These are phyloP conservation scores for Branchinecta lynchi DNA, from an alignment of 1,140 invertebrate genomes.

Conservation along the genomic window DNA sequence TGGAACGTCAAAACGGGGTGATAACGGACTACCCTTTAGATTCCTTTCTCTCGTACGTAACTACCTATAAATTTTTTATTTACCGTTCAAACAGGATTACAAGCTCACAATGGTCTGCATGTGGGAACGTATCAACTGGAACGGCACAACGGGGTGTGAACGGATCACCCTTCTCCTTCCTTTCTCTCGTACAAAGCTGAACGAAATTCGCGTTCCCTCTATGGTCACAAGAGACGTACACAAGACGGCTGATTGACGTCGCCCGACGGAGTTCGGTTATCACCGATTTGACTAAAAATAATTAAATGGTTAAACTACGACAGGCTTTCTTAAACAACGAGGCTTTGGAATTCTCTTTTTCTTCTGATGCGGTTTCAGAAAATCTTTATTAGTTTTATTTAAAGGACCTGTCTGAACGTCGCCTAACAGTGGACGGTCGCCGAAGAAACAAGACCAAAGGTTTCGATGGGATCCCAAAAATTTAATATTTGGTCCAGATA, in stretches of 20 bases:
- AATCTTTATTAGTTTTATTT: no score
- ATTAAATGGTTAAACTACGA: slow-evolving; percentile 16
- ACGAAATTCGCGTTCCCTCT: slow-evolving; percentile 35
- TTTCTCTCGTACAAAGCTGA: slow-evolving; percentile 25
- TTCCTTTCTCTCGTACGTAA: no score
- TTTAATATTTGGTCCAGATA: no score
- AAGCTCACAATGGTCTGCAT: slow-evolving; percentile 41
- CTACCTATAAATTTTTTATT: neutral
- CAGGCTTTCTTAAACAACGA: neutral
- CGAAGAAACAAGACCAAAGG: no score
- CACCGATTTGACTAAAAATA: slow-evolving; percentile 32
- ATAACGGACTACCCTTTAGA: no score
- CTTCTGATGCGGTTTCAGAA: no score
- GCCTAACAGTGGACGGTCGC: no score
- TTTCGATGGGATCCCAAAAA: no score
- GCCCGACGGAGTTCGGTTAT: slow-evolving; percentile 33
- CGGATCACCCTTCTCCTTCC: slow-evolving; percentile 20
- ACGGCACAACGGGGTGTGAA: slow-evolving; percentile 30
- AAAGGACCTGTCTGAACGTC: no score
- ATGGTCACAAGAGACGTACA: slow-evolving; percentile 39
- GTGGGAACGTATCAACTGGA: slow-evolving; percentile 44
- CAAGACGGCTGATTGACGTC: slow-evolving; percentile 30
- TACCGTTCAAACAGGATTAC: slow-evolving; percentile 36
- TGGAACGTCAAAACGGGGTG: no score
- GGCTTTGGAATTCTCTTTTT: no score